Evolutionary conservation across 2,113 vertebrate genomes (phyloP).

Genomic region (Aspidoscelis tigris): DNA sequence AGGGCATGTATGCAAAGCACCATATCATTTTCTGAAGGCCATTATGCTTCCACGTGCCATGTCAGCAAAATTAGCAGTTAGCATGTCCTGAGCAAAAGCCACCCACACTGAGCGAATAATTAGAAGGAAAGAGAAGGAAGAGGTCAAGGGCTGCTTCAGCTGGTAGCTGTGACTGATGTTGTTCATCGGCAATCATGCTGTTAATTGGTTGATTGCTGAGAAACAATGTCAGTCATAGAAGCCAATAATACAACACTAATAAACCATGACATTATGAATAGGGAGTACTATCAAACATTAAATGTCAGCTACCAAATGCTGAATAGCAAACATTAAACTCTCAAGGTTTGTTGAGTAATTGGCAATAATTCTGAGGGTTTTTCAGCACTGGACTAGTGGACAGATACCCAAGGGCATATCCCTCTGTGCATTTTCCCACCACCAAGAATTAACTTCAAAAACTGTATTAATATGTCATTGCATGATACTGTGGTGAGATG

Average conservation of each 20-base stretch:
- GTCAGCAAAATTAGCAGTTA: slow-evolving; percentile 19
- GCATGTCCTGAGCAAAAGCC: background rate
- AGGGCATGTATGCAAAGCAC: background rate
- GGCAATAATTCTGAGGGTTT: background rate
- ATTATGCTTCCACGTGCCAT: slow-evolving; percentile 3
- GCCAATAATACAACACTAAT: background rate
- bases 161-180: slow-evolving; percentile 13
- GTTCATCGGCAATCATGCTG: slow-evolving; percentile 1
- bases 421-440: background rate
- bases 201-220: slow-evolving; percentile 26
- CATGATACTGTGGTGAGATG: background rate
- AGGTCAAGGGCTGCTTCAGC: slow-evolving; percentile 16
- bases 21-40: slow-evolving; percentile 4
- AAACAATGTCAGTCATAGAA: background rate
- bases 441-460: background rate
- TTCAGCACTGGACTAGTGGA: background rate
- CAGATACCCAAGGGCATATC: background rate
- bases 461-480: background rate
- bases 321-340: background rate
- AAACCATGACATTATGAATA: background rate
- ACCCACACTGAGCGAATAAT: background rate
- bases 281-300: background rate
- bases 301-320: background rate
- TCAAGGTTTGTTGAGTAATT: background rate
- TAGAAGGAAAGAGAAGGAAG: slow-evolving; percentile 8